A percentile compares a stretch with the other conserved stretches of the same genome.
Conservation (phyloP, 2,888 invertebrate species). For the Microdon myrmicae region DNA sequence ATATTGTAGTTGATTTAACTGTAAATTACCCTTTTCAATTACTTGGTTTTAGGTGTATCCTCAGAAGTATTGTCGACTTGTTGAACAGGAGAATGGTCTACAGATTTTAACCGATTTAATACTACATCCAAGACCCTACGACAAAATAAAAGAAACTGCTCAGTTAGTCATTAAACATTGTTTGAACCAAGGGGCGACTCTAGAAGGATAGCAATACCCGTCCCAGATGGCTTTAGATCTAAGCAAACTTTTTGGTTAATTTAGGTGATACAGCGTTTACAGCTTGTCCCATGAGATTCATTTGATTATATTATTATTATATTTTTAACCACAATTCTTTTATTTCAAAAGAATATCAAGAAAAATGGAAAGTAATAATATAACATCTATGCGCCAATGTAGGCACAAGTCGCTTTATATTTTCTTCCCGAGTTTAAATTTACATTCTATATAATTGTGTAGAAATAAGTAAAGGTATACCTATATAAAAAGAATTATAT, state of each 20-base stretch:
- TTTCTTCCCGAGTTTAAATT: too few relatives aligned
- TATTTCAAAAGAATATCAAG: too few relatives aligned
- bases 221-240: constrained; percentile 17
- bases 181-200: constrained; percentile 59
- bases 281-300: constrained; percentile 17
- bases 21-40: constrained; percentile 57
- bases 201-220: constrained; percentile 59
- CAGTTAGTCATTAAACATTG: constrained; percentile 76
- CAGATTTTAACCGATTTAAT: constrained; percentile 76
- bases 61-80: constrained; percentile 89
- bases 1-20: too few relatives aligned
- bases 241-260: constrained; percentile 10
- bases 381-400: too few relatives aligned
- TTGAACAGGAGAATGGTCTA: constrained; percentile 87
- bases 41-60: constrained; percentile 76
- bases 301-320: too few relatives aligned
- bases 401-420: too few relatives aligned
- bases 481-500: too few relatives aligned
- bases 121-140: constrained; percentile 72
- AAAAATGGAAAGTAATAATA: too few relatives aligned
- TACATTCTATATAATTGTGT: too few relatives aligned
- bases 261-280: constrained; percentile 18
- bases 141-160: constrained; percentile 76
- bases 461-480: too few relatives aligned
- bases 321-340: too few relatives aligned